phyloP scores from a whole-genome alignment of 23 tunicate species.

The Botrylloides violaceus region DNA sequence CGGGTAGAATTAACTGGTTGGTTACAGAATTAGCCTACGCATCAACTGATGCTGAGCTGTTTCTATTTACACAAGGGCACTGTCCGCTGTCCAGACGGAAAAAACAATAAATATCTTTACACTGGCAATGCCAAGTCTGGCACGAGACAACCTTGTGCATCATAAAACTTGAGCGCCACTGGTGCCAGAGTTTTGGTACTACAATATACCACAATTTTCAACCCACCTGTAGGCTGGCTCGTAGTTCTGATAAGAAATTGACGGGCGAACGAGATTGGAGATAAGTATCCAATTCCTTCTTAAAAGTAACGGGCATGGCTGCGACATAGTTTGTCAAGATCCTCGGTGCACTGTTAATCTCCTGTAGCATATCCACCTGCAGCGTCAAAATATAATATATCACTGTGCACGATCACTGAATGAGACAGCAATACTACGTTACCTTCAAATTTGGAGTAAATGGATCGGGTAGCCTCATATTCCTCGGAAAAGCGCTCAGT shows the following conservation, averaged over 20 bases:
- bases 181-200: too few species aligned
- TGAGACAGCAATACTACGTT: neutral
- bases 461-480: conserved; percentile 93
- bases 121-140: too few species aligned
- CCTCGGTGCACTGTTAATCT: conserved; percentile 80
- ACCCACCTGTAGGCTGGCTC: conserved; percentile 65
- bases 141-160: too few species aligned
- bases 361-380: conserved; percentile 91
- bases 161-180: too few species aligned
- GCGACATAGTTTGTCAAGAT: conserved; percentile 74
- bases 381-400: neutral
- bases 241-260: conserved; percentile 69
- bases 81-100: too few species aligned
- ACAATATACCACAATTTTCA: too few species aligned
- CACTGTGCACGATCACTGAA: neutral
- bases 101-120: too few species aligned
- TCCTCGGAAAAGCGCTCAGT: conserved; percentile 92
- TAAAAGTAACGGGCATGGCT: conserved; percentile 71
- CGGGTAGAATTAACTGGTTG: too few species aligned
- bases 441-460: conserved; percentile 96
- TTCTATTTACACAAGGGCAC: too few species aligned
- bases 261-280: conserved; percentile 80
- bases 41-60: too few species aligned
- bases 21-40: too few species aligned
- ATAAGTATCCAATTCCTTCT: conserved; percentile 73